Conservation (phyloP, 2,888 invertebrate genomes). For the Acholoe squamosa region DNA sequence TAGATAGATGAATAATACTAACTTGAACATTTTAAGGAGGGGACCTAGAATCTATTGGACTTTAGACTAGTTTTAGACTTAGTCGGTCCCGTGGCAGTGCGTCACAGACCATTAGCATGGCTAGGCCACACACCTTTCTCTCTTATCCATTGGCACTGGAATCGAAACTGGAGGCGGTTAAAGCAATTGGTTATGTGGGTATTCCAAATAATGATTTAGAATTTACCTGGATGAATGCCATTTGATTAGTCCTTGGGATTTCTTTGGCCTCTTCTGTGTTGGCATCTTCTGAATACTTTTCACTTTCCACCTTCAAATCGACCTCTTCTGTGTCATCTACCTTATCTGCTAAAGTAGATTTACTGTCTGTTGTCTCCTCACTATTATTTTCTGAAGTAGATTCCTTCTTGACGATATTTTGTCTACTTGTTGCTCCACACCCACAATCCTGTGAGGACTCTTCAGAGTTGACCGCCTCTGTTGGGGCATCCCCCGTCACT, state of each 20-base stretch:
- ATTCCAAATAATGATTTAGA: too few species aligned
- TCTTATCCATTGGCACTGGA: too few species aligned
- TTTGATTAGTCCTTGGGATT: conserved; percentile 81
- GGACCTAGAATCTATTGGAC: too few species aligned
- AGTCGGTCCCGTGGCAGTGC: too few species aligned
- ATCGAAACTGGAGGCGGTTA: too few species aligned
- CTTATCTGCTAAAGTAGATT: conserved; percentile 52
- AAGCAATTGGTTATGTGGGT: too few species aligned
- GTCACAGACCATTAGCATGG: too few species aligned
- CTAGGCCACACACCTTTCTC: too few species aligned
- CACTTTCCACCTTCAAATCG: conserved; percentile 35
- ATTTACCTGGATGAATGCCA: conserved; percentile 88
- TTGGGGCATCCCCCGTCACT: background rate
- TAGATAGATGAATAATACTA: too few species aligned
- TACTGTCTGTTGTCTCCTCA: background rate
- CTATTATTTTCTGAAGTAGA: background rate
- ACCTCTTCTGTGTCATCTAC: conserved; percentile 49
- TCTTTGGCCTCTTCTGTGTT: conserved; percentile 40
- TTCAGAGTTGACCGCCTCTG: background rate
- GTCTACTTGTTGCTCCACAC: conserved; percentile 39
- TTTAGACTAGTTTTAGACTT: too few species aligned
- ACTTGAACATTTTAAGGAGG: too few species aligned
- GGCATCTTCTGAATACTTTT: conserved; percentile 62
- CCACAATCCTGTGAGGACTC: conserved; percentile 21
- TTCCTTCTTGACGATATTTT: background rate